Percentiles rank a stretch among this genome's conserved stretches.
phyloP scores from a whole-genome alignment of 1,140 invertebrate species.

The Magallana gigas region DNA sequence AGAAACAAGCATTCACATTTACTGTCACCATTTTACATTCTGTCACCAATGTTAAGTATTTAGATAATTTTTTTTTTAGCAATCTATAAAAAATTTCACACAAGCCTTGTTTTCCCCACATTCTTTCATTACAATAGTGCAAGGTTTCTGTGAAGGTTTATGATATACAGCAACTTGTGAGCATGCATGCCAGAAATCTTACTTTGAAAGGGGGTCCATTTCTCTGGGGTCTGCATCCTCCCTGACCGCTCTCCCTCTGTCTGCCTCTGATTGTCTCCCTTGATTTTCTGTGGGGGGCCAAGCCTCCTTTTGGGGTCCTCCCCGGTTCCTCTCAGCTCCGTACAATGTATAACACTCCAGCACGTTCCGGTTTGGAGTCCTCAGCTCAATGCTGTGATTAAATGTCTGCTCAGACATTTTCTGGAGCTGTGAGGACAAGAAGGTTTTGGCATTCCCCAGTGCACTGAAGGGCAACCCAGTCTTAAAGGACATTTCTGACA shows the following conservation, averaged over 20 bases:
- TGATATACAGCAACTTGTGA: neutral
- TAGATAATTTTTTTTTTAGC: too few species aligned
- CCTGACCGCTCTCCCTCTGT: neutral
- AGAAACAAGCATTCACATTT: too few species aligned
- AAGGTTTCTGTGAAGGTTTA: neutral
- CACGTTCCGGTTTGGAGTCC: constrained; percentile 63
- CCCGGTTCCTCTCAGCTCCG: constrained; percentile 54
- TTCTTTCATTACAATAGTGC: neutral
- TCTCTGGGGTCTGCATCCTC: neutral
- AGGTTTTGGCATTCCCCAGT: constrained; percentile 66
- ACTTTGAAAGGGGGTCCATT: constrained; percentile 19
- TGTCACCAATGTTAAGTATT: too few species aligned
- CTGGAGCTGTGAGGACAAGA: constrained; percentile 70
- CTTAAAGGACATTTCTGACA: constrained; percentile 53
- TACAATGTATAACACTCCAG: constrained; percentile 71
- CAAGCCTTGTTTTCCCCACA: neutral
- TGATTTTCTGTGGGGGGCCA: constrained; percentile 40
- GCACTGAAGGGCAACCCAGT: constrained; percentile 62
- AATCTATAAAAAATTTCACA: too few species aligned
- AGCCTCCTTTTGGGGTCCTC: constrained; percentile 41
- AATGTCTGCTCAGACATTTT: constrained; percentile 71
- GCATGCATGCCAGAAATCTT: neutral
- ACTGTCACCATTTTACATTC: too few species aligned
- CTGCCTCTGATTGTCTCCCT: neutral
- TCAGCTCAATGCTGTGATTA: constrained; percentile 70